Evolutionary conservation across 2,888 invertebrate species (phyloP).

Genomic region (Portevinia maculata): DNA sequence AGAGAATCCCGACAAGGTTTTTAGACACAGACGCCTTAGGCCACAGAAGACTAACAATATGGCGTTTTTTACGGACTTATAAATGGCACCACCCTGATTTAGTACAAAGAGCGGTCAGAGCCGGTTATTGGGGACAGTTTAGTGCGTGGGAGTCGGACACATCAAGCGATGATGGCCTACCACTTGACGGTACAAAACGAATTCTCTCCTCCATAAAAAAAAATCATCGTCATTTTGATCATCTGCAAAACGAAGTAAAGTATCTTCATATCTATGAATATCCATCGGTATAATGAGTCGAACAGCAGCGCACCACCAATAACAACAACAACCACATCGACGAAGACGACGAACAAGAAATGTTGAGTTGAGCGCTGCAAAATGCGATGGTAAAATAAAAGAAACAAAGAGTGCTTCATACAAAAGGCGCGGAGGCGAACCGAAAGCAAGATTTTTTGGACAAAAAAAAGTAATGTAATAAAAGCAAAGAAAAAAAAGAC

Average conservation of each 20-base stretch:
- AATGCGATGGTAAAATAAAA: conserved; percentile 62
- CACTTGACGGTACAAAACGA: too few relatives aligned
- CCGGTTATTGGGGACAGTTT: too few relatives aligned
- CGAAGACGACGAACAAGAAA: conserved; percentile 64
- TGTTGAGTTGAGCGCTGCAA: conserved; percentile 62
- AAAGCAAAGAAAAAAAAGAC: conserved; percentile 33
- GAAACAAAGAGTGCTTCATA: conserved; percentile 42
- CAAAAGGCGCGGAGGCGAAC: conserved; percentile 55
- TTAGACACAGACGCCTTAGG: too few relatives aligned
- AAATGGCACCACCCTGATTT: too few relatives aligned
- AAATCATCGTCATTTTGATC: conserved; percentile 55
- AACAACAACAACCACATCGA: conserved; percentile 29
- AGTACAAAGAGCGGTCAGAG: too few relatives aligned
- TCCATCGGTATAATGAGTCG: conserved; percentile 20
- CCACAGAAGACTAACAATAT: too few relatives aligned
- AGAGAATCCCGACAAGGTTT: too few relatives aligned
- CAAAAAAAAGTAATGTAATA: conserved; percentile 44
- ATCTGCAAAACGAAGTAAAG: conserved; percentile 54
- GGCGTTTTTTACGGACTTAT: too few relatives aligned
- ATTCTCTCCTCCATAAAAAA: too few relatives aligned
- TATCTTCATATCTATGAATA: conserved; percentile 58
- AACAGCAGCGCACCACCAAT: conserved; percentile 8
- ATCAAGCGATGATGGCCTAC: too few relatives aligned
- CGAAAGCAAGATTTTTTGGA: conserved; percentile 64
- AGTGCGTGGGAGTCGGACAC: too few relatives aligned